Percentiles rank a stretch among this genome's conserved stretches.
phyloP scores from a whole-genome alignment of 2,113 vertebrate species.

The Spea multiplicata region DNA sequence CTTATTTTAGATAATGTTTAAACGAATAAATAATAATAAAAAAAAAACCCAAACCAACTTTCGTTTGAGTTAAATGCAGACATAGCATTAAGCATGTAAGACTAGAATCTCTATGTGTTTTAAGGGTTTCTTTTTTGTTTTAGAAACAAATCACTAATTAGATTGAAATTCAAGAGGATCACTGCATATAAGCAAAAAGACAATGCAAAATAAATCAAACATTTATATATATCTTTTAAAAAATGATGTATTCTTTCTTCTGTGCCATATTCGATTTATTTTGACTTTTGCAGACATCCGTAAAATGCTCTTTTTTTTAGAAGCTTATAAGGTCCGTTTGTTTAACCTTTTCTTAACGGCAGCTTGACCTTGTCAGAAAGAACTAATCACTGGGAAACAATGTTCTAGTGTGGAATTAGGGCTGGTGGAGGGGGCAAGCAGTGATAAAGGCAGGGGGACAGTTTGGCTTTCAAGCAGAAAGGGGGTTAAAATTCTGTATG shows the following conservation, averaged over 20 bases:
- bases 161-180: background rate
- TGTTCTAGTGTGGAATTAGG: conserved; percentile 51
- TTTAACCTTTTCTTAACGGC: conserved; percentile 85
- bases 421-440: background rate
- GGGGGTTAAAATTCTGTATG: no score
- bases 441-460: background rate
- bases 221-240: background rate
- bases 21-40: no score
- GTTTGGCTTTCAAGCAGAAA: no score
- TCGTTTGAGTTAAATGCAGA: no score
- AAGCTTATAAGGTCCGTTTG: conserved; percentile 76
- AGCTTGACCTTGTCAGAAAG: conserved; percentile 87
- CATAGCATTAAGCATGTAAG: no score
- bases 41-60: no score
- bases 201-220: background rate
- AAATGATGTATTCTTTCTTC: conserved; percentile 36
- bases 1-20: no score
- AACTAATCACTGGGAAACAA: conserved; percentile 74
- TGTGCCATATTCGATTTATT: conserved; percentile 45
- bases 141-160: no score
- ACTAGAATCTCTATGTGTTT: no score
- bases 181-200: conserved; percentile 47
- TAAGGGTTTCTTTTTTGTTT: no score
- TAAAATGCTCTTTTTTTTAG: conserved; percentile 59
- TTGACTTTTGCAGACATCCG: conserved; percentile 45